Conservation (phyloP, 2,888 invertebrate genomes). For the Linnaemya vulpina region DNA sequence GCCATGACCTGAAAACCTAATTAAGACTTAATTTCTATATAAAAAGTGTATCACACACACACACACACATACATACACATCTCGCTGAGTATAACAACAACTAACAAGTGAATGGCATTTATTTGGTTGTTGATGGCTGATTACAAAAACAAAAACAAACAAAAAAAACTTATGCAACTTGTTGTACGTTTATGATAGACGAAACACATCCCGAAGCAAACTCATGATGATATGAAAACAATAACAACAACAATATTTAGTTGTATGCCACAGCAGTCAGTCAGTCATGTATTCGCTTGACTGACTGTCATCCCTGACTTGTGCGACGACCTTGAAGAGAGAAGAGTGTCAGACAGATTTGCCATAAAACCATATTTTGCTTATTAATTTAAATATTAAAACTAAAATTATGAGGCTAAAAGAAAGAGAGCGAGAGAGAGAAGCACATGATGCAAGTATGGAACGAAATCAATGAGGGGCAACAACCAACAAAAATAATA, state of each 20-base stretch:
- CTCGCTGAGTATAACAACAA: background rate
- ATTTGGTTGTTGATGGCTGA: slow-evolving; percentile 20
- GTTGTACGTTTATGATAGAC: slow-evolving; percentile 50
- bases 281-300: slow-evolving; percentile 57
- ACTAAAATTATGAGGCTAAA: background rate
- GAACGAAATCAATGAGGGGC: slow-evolving; percentile 32
- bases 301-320: slow-evolving; percentile 61
- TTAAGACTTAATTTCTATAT: slow-evolving; percentile 7
- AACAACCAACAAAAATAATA: slow-evolving; percentile 30
- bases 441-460: slow-evolving; percentile 16
- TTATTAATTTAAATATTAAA: slow-evolving; percentile 12
- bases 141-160: too few relatives aligned
- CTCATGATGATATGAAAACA: background rate
- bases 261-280: slow-evolving; percentile 48
- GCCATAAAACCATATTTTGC: slow-evolving; percentile 25
- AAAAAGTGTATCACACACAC: background rate
- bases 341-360: slow-evolving; percentile 8
- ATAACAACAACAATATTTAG: background rate
- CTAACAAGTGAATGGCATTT: slow-evolving; percentile 51
- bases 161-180: slow-evolving; percentile 62
- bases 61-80: background rate
- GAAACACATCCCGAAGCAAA: background rate
- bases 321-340: slow-evolving; percentile 66
- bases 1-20: slow-evolving; percentile 62
- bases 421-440: slow-evolving; percentile 13